phyloP scores from a whole-genome alignment of 2,888 invertebrate genomes.

The Busseola fusca region DNA sequence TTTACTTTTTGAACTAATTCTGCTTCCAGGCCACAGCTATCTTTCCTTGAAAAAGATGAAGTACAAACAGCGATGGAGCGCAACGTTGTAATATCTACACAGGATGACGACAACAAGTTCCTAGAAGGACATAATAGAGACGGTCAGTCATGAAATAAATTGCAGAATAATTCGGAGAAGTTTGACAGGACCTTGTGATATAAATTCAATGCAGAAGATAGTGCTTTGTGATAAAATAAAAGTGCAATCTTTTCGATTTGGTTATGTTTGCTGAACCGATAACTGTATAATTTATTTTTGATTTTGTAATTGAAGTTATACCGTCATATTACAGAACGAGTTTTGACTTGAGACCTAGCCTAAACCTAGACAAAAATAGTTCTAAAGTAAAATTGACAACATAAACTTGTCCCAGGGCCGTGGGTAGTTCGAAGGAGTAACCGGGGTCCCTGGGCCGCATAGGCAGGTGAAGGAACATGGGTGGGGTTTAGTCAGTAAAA shows the following conservation, averaged over 20 bases:
- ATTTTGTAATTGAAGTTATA: background rate
- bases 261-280: background rate
- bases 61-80: slow-evolving; percentile 61
- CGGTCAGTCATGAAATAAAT: slow-evolving; percentile 62
- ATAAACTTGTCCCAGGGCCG: too few relatives aligned
- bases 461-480: too few relatives aligned
- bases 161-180: background rate
- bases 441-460: too few relatives aligned
- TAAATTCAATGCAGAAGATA: slow-evolving; percentile 8
- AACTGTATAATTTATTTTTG: background rate
- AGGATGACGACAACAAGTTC: slow-evolving; percentile 74
- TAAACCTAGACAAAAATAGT: too few relatives aligned
- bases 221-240: background rate
- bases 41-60: slow-evolving; percentile 60
- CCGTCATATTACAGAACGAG: background rate
- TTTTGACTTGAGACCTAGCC: background rate
- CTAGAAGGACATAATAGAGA: slow-evolving; percentile 68
- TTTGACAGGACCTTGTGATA: background rate
- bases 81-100: slow-evolving; percentile 69
- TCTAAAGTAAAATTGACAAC: too few relatives aligned
- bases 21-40: slow-evolving; percentile 66
- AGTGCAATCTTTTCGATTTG: background rate
- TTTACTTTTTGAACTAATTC: background rate
- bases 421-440: too few relatives aligned
- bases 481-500: too few relatives aligned